Evolutionary conservation across 2,888 invertebrate genomes (phyloP).

Genomic region (Leuctra nigra): DNA sequence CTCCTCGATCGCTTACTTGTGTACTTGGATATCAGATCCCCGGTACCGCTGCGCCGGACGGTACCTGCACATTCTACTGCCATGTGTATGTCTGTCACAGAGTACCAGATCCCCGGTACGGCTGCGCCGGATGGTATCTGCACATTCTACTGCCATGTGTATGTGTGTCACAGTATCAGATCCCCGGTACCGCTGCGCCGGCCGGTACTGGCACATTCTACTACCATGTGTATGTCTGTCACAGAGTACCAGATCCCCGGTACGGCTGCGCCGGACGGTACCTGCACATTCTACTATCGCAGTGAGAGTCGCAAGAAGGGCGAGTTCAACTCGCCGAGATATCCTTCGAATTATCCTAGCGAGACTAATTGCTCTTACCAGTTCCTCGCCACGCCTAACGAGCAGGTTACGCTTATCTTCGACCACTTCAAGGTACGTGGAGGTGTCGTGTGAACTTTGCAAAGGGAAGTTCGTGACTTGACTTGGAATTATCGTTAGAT

Average conservation of each 20-base stretch:
- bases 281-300: slow-evolving; percentile 86
- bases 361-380: slow-evolving; percentile 91
- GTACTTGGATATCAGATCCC: slow-evolving; percentile 94
- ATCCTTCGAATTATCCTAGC: slow-evolving; percentile 95
- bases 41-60: slow-evolving; percentile 88
- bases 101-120: slow-evolving; percentile 91
- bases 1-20: too few relatives aligned
- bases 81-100: slow-evolving; percentile 55
- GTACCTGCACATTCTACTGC: slow-evolving; percentile 88
- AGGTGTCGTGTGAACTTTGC: too few relatives aligned
- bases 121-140: slow-evolving; percentile 89
- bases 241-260: slow-evolving; percentile 91
- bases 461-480: too few relatives aligned
- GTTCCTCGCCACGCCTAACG: slow-evolving; percentile 78
- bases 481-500: too few relatives aligned
- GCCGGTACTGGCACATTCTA: slow-evolving; percentile 88
- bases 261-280: slow-evolving; percentile 85
- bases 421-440: slow-evolving; percentile 73
- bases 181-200: slow-evolving; percentile 90
- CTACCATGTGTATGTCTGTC: slow-evolving; percentile 58
- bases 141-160: slow-evolving; percentile 77
- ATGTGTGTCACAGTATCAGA: slow-evolving; percentile 70
- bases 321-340: slow-evolving; percentile 92
- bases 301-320: slow-evolving; percentile 82
- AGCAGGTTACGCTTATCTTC: slow-evolving; percentile 85